Percentiles rank a stretch among this genome's conserved stretches.
phyloP scores from a whole-genome alignment of 2,113 vertebrate genomes.

The Ondatra zibethicus region DNA sequence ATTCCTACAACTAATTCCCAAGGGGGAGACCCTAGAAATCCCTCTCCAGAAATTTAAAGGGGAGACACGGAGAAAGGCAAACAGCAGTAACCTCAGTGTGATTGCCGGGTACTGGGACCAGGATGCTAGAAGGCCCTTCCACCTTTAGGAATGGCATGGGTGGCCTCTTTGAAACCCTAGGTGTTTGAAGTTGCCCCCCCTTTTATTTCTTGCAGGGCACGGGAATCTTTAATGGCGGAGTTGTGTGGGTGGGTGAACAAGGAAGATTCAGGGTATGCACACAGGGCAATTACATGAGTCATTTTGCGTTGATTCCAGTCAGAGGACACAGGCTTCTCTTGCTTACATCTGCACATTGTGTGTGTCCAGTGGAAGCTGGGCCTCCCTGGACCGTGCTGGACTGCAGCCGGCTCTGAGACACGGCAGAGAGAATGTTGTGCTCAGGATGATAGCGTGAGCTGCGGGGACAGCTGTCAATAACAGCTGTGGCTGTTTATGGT shows the following conservation, averaged over 20 bases:
- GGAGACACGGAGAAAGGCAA: background rate
- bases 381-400: background rate
- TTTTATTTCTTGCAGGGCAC: background rate
- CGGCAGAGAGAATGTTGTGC: background rate
- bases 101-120: background rate
- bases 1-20: slow-evolving; percentile 67
- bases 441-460: background rate
- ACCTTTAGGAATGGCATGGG: background rate
- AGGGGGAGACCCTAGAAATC: slow-evolving; percentile 63
- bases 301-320: slow-evolving; percentile 64
- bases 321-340: background rate
- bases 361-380: background rate
- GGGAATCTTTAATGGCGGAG: slow-evolving; percentile 50
- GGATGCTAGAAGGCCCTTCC: background rate
- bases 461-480: background rate
- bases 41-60: slow-evolving; percentile 67
- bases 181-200: background rate
- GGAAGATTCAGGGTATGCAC: slow-evolving; percentile 52
- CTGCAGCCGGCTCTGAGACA: background rate
- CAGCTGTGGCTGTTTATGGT: background rate
- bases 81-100: background rate
- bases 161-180: background rate
- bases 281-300: slow-evolving; percentile 65
- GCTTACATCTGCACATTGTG: background rate
- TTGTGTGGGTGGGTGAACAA: slow-evolving; percentile 27